phyloP scores from a whole-genome alignment of 1,140 invertebrate species.

The Drosophila lacteicornis region DNA sequence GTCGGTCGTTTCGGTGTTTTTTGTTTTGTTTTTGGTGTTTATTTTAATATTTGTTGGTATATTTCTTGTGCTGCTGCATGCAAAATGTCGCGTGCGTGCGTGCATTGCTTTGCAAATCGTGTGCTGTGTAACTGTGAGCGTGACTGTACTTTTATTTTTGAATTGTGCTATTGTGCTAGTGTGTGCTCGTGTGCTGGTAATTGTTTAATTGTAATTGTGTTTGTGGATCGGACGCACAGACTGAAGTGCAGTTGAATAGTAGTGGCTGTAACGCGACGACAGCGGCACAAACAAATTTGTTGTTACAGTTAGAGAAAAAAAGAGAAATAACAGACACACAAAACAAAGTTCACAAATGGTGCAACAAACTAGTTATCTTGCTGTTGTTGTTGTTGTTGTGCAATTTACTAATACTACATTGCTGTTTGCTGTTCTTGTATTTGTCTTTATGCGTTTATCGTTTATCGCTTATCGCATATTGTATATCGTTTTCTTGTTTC shows the following conservation, averaged over 20 bases:
- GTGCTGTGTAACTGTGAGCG: conserved; percentile 18
- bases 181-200: conserved; percentile 13
- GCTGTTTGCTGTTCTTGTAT: conserved; percentile 39
- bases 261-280: conserved; percentile 48
- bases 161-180: conserved; percentile 20
- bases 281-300: conserved; percentile 53
- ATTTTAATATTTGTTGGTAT: conserved; percentile 17
- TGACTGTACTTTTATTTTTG: conserved; percentile 40
- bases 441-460: conserved; percentile 22
- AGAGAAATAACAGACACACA: conserved; percentile 60
- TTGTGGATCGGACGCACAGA: conserved; percentile 47
- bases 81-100: conserved; percentile 44
- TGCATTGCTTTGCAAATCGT: conserved; percentile 38
- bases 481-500: conserved; percentile 19
- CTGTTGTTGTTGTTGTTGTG: conserved; percentile 49
- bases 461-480: conserved; percentile 6
- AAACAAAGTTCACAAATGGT: conserved; percentile 60
- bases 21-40: conserved; percentile 6
- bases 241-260: conserved; percentile 39
- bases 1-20: conserved; percentile 28
- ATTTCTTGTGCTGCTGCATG: conserved; percentile 36
- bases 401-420: conserved; percentile 55
- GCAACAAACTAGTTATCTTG: conserved; percentile 57
- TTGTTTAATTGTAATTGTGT: conserved; percentile 25
- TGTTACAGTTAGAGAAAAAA: conserved; percentile 49